A percentile compares a stretch with the other conserved stretches of the same genome.
Evolutionary conservation across 2,888 invertebrate genomes (phyloP).

Genomic region (Pseudanteris insignis): DNA sequence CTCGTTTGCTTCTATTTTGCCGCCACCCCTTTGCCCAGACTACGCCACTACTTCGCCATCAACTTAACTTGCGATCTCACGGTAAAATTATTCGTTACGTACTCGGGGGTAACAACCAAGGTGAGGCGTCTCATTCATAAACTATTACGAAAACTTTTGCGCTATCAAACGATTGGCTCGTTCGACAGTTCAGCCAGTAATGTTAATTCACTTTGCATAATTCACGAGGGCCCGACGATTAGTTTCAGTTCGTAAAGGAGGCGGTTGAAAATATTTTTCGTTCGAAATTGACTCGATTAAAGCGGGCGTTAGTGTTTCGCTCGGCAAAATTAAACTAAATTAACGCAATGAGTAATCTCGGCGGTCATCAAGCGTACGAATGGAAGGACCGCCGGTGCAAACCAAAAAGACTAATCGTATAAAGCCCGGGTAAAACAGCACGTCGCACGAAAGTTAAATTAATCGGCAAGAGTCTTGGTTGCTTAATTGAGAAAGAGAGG

Average conservation of each 20-base stretch:
- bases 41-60: no score
- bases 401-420: constrained; percentile 13
- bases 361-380: constrained; percentile 16
- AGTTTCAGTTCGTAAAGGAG: no score
- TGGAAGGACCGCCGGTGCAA: constrained; percentile 4
- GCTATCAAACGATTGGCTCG: no score
- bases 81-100: no score
- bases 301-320: constrained; percentile 7
- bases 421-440: background rate
- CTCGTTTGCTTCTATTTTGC: background rate
- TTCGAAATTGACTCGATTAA: constrained; percentile 16
- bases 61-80: no score
- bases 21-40: background rate
- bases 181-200: no score
- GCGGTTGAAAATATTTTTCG: constrained; percentile 16
- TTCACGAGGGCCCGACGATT: background rate
- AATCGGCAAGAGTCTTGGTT: constrained; percentile 2
- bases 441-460: constrained; percentile 12
- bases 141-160: no score
- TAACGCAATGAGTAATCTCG: constrained; percentile 22
- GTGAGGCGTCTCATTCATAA: no score
- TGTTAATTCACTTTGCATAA: constrained; percentile 7
- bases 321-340: constrained; percentile 21
- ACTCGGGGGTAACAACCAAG: no score
- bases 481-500: no score